These are phyloP conservation scores for Takifugu flavidus DNA, from an alignment of 2,113 vertebrate genomes.

Conservation along the genomic window DNA sequence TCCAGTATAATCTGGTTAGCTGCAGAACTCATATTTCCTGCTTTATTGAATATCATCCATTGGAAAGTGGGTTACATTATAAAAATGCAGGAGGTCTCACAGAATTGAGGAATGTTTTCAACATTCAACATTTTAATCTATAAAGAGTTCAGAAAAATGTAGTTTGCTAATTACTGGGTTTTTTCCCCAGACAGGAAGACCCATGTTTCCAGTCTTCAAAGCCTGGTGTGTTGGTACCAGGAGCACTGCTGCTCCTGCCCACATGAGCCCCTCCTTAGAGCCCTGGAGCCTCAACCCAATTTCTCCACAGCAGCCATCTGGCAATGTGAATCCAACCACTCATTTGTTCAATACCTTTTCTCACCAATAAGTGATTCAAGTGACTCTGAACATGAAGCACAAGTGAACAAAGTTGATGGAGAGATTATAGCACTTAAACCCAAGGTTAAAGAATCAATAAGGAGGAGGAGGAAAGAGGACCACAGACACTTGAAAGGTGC, in stretches of 20 bases:
- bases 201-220: constrained; percentile 78
- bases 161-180: neutral
- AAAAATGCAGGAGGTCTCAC: too few species aligned
- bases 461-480: constrained; percentile 42
- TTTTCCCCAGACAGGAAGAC: constrained; percentile 71
- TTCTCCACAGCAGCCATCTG: constrained; percentile 82
- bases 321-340: constrained; percentile 84
- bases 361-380: constrained; percentile 73
- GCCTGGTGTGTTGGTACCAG: constrained; percentile 86
- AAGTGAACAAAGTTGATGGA: neutral
- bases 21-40: too few species aligned
- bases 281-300: constrained; percentile 77
- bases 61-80: too few species aligned
- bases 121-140: too few species aligned
- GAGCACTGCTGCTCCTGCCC: constrained; percentile 82
- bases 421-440: neutral
- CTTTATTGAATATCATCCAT: too few species aligned
- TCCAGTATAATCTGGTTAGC: too few species aligned
- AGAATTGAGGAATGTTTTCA: too few species aligned
- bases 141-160: too few species aligned
- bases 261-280: constrained; percentile 81
- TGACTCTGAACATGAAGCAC: constrained; percentile 73
- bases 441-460: constrained; percentile 5
- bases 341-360: constrained; percentile 85
- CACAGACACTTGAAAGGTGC: constrained; percentile 50